phyloP scores from a whole-genome alignment of 2,797 vertebrate genomes.

The Diceros bicornis region DNA sequence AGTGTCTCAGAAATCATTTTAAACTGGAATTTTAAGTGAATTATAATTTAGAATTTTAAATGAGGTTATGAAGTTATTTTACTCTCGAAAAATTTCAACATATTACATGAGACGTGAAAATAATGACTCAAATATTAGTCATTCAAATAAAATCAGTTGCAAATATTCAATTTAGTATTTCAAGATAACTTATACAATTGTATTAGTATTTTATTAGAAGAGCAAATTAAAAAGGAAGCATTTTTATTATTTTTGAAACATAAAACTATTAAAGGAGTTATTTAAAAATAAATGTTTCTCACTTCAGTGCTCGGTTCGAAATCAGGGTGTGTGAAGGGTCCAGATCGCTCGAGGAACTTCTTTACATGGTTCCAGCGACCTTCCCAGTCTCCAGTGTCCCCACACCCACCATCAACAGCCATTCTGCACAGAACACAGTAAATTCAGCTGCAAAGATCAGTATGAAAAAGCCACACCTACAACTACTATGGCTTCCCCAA shows the following conservation, averaged over 20 bases:
- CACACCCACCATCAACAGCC: conserved; percentile 98
- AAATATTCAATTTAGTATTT: conserved; percentile 64
- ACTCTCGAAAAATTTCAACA: conserved; percentile 56
- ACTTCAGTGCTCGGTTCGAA: conserved; percentile 99
- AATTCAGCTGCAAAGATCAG: conserved; percentile 91
- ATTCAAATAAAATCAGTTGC: conserved; percentile 64
- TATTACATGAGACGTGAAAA: conserved; percentile 63
- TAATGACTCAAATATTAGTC: conserved; percentile 37
- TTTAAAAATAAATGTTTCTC: conserved; percentile 91
- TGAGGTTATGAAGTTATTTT: conserved; percentile 37
- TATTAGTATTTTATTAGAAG: conserved; percentile 71
- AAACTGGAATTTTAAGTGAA: conserved; percentile 68
- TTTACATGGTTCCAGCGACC: conserved; percentile 99
- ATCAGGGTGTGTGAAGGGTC: conserved; percentile 98
- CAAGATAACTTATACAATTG: conserved; percentile 57
- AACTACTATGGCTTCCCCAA: conserved; percentile 71
- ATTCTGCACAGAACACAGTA: conserved; percentile 96
- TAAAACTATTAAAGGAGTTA: conserved; percentile 85
- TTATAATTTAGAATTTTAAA: conserved; percentile 26
- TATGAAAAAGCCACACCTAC: conserved; percentile 84
- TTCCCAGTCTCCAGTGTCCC: conserved; percentile 96
- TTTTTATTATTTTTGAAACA: conserved; percentile 81
- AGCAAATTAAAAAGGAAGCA: conserved; percentile 76
- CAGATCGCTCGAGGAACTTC: conserved; percentile 98
- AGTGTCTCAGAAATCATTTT: conserved; percentile 62